Conservation (phyloP, 2,888 invertebrate genomes). For the Sipha maydis region DNA sequence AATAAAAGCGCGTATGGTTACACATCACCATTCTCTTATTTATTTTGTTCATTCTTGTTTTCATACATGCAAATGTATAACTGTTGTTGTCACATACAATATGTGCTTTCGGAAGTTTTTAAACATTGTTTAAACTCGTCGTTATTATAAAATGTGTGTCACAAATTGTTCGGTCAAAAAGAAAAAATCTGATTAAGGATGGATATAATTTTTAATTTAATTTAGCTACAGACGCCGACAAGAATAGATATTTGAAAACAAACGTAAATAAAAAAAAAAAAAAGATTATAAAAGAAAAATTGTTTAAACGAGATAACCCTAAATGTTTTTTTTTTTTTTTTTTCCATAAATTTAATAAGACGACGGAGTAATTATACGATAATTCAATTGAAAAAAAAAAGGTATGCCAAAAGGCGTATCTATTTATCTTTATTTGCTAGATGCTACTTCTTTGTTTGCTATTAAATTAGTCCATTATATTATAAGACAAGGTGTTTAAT, state of each 20-base stretch:
- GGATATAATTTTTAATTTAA: conserved; percentile 20
- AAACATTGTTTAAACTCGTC: not conserved
- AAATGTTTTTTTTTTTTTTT: not conserved
- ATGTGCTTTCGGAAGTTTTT: not conserved
- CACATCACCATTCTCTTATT: not conserved
- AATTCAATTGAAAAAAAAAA: no score
- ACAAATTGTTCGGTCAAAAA: not conserved
- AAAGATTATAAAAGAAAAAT: not conserved
- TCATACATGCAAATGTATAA: not conserved
- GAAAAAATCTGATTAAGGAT: not conserved
- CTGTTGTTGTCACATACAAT: not conserved
- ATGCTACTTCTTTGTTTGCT: no score
- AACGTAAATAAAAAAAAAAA: not conserved
- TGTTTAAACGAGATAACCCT: not conserved
- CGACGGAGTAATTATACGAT: no score
- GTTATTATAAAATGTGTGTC: not conserved
- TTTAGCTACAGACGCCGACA: not conserved
- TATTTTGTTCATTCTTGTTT: not conserved
- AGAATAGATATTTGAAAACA: not conserved
- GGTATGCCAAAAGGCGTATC: no score
- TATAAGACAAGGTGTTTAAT: no score
- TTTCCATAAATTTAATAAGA: not conserved
- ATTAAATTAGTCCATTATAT: no score
- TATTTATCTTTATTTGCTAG: no score
- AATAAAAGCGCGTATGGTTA: no score